phyloP scores from a whole-genome alignment of 2,113 vertebrate species.

The Hyaena hyaena region DNA sequence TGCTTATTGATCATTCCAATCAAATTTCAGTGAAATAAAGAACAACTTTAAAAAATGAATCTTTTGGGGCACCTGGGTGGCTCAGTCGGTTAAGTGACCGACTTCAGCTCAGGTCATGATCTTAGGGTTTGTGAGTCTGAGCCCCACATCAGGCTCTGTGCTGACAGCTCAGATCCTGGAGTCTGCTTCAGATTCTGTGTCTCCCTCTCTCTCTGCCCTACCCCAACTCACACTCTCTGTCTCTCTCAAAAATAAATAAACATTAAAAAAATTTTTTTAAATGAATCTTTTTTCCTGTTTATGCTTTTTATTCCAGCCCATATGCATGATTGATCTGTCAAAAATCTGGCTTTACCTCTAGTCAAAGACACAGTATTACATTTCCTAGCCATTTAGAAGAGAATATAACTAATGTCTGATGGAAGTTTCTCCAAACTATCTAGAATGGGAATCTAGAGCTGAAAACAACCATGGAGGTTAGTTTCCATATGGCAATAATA shows the following conservation, averaged over 20 bases:
- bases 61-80: background rate
- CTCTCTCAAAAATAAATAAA: no score
- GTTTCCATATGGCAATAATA: background rate
- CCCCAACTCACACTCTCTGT: no score
- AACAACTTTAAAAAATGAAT: constrained; percentile 15
- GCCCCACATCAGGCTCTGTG: no score
- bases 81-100: no score
- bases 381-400: background rate
- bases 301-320: background rate
- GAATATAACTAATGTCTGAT: background rate
- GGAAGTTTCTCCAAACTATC: background rate
- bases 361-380: background rate
- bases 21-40: background rate
- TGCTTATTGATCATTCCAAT: constrained; percentile 5
- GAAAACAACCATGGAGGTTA: background rate
- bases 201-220: no score
- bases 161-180: no score
- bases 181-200: no score
- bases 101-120: no score
- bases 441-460: background rate
- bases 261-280: no score
- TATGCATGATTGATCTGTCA: background rate
- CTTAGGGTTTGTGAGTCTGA: no score
- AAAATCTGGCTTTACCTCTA: constrained; percentile 21
- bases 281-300: background rate